These are phyloP conservation scores for Siniperca chuatsi DNA, from an alignment of 2,113 vertebrate genomes.

Conservation along the genomic window DNA sequence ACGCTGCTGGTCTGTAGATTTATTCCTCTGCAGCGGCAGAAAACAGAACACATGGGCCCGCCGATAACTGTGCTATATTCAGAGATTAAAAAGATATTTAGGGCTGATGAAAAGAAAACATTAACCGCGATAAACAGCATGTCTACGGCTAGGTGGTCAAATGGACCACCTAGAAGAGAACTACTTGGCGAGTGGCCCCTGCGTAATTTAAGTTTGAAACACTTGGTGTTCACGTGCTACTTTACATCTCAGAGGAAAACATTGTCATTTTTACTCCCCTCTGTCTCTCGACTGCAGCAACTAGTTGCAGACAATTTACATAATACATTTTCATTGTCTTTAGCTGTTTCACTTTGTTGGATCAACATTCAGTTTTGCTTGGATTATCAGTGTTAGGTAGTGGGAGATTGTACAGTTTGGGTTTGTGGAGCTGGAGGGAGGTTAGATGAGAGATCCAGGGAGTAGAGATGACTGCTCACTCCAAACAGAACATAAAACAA, in stretches of 20 bases:
- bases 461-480: background rate
- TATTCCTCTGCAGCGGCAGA: background rate
- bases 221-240: background rate
- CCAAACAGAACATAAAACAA: slow-evolving; percentile 10
- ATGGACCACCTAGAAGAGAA: too few relatives aligned
- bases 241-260: background rate
- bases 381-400: background rate
- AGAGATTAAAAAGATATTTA: background rate
- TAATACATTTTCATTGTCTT: background rate
- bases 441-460: background rate
- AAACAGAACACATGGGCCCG: background rate
- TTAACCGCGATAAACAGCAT: background rate
- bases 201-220: background rate
- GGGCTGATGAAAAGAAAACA: too few relatives aligned
- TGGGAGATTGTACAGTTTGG: background rate
- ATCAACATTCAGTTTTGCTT: background rate
- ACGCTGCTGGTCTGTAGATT: background rate
- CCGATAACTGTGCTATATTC: background rate
- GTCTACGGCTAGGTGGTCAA: too few relatives aligned
- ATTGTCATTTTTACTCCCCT: background rate
- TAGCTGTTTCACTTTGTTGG: background rate
- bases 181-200: too few relatives aligned
- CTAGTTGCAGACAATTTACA: background rate
- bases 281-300: background rate
- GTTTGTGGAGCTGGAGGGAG: background rate